phyloP scores from a whole-genome alignment of 2,797 vertebrate genomes.

The Arrhamphus sclerolepis region DNA sequence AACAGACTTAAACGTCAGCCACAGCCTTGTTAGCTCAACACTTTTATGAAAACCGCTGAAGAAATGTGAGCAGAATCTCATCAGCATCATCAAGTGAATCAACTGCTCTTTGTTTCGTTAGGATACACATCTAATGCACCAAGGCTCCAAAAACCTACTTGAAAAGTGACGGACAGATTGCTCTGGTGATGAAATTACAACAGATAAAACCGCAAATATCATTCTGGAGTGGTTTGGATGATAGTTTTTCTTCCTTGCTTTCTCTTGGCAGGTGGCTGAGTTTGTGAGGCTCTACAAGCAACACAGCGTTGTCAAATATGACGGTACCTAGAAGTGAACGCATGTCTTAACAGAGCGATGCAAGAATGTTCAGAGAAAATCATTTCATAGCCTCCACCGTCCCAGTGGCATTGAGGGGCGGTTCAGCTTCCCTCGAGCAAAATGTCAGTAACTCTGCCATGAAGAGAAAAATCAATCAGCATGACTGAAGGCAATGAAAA shows the following conservation, averaged over 20 bases:
- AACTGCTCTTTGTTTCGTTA: not conserved
- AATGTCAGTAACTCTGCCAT: slow-evolving; percentile 9
- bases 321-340: not conserved
- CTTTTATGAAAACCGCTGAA: slow-evolving; percentile 4
- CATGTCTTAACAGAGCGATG: not conserved
- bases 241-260: not conserved
- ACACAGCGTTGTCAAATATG: slow-evolving; percentile 27
- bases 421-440: slow-evolving; percentile 20
- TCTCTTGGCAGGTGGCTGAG: slow-evolving; percentile 11
- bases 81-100: not conserved
- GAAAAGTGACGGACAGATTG: not conserved
- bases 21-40: not conserved
- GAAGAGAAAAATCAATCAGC: slow-evolving; percentile 32
- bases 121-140: not conserved
- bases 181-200: too few relatives aligned
- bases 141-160: not conserved
- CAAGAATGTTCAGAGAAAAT: slow-evolving; percentile 2
- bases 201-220: too few relatives aligned
- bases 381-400: not conserved
- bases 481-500: slow-evolving; percentile 5
- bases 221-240: not conserved
- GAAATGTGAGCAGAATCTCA: slow-evolving; percentile 5
- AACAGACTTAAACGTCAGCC: slow-evolving; percentile 1
- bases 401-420: not conserved
- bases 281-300: slow-evolving; percentile 27